These are phyloP conservation scores for Lasioglossum leucozonium DNA, from an alignment of 2,888 invertebrate genomes.

Conservation along the genomic window DNA sequence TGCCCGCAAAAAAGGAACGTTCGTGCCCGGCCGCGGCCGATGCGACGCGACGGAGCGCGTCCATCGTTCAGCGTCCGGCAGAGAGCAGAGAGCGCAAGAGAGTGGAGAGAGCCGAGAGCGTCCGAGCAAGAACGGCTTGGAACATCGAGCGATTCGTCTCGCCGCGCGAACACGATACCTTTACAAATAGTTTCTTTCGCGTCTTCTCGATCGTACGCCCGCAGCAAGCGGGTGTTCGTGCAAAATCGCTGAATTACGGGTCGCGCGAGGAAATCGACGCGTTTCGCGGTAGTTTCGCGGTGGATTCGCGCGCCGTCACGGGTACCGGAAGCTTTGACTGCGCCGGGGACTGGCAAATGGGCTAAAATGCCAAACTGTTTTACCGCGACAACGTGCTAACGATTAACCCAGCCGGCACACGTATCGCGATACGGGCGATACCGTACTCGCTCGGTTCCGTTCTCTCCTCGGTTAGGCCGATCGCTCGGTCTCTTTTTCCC, in stretches of 20 bases:
- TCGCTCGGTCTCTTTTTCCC: conserved; percentile 18
- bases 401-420: conserved; percentile 78
- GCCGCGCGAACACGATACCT: conserved; percentile 15
- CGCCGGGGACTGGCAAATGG: conserved; percentile 44
- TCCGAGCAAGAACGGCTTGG: conserved; percentile 29
- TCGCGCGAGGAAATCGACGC: not conserved
- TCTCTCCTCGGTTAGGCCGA: not conserved
- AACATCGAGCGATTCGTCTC: not conserved
- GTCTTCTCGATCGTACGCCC: not conserved
- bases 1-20: conserved; percentile 44
- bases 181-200: conserved; percentile 15
- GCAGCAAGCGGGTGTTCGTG: not conserved
- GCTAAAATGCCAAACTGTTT: conserved; percentile 81
- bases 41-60: conserved; percentile 9
- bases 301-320: not conserved
- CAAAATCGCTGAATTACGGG: not conserved
- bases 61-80: not conserved
- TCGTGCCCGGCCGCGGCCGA: not conserved
- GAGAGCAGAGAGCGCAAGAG: not conserved
- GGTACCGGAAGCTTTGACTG: conserved; percentile 50
- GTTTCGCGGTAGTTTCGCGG: not conserved
- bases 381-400: conserved; percentile 81
- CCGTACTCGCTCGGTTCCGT: conserved; percentile 2
- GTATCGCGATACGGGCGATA: conserved; percentile 55
- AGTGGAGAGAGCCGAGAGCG: not conserved